phyloP scores from a whole-genome alignment of 2,113 vertebrate species.

The Apus apus region DNA sequence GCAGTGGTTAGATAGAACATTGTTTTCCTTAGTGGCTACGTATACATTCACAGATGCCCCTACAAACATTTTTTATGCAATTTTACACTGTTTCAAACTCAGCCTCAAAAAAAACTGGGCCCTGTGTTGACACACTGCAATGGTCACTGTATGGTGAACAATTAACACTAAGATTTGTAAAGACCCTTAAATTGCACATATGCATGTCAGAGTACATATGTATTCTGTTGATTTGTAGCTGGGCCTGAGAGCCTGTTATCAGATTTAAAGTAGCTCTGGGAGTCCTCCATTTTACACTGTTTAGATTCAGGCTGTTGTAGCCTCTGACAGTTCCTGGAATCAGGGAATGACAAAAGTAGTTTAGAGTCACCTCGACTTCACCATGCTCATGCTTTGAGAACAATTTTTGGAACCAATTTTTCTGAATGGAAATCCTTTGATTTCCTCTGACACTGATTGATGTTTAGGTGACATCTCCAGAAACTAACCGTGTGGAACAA shows the following conservation, averaged over 20 bases:
- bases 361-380: neutral
- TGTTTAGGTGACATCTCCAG: constrained; percentile 78
- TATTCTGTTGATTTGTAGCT: neutral
- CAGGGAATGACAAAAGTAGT: neutral
- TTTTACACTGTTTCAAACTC: neutral
- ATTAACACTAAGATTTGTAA: neutral
- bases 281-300: neutral
- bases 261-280: neutral
- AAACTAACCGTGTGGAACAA: constrained; percentile 58
- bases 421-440: constrained; percentile 24
- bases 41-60: neutral
- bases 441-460: constrained; percentile 61
- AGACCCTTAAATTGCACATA: neutral
- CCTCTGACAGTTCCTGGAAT: neutral
- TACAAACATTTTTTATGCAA: neutral
- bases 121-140: neutral
- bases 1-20: neutral
- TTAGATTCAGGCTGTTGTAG: neutral
- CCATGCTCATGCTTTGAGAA: neutral
- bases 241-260: neutral
- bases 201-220: neutral
- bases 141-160: neutral
- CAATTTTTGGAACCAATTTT: neutral
- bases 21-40: neutral
- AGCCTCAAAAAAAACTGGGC: neutral